Percentiles rank a stretch among this genome's conserved stretches.
Conservation (phyloP, 2,797 vertebrate genomes). For the Rhabdophis nuchalis region DNA sequence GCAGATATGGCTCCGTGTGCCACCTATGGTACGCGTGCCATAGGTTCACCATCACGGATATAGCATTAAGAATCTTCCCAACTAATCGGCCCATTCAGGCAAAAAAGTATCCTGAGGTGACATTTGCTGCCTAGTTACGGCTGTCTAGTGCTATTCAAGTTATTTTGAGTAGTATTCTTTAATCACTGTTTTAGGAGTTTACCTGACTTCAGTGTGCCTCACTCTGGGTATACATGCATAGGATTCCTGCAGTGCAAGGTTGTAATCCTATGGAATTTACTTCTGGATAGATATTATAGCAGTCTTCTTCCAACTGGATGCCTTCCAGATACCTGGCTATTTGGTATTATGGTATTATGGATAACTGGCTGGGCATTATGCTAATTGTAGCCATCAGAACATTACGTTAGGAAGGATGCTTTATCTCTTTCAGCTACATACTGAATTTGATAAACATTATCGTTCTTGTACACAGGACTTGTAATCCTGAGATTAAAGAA, state of each 20-base stretch:
- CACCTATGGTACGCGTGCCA: no score
- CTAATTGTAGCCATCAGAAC: background rate
- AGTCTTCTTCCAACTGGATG: background rate
- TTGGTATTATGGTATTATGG: no score
- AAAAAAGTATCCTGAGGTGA: background rate
- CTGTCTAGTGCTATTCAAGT: background rate
- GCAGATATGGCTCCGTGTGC: no score
- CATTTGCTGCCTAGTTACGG: background rate
- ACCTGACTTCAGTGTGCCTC: background rate
- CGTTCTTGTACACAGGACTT: background rate
- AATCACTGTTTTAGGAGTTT: background rate
- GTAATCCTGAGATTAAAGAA: slow-evolving; percentile 10
- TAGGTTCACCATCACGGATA: no score
- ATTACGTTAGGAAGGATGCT: background rate
- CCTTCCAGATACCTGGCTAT: background rate
- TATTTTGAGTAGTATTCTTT: background rate
- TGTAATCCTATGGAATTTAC: background rate
- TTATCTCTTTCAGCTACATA: background rate
- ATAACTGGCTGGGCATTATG: background rate
- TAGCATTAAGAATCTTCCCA: background rate
- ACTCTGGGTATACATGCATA: background rate
- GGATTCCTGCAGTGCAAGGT: background rate
- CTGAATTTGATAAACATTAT: background rate
- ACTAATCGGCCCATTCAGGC: background rate
- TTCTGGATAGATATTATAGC: background rate